A percentile compares a stretch with the other conserved stretches of the same genome.
Evolutionary conservation across 2,797 vertebrate genomes (phyloP).

Genomic region (Spondyliosoma cantharus): DNA sequence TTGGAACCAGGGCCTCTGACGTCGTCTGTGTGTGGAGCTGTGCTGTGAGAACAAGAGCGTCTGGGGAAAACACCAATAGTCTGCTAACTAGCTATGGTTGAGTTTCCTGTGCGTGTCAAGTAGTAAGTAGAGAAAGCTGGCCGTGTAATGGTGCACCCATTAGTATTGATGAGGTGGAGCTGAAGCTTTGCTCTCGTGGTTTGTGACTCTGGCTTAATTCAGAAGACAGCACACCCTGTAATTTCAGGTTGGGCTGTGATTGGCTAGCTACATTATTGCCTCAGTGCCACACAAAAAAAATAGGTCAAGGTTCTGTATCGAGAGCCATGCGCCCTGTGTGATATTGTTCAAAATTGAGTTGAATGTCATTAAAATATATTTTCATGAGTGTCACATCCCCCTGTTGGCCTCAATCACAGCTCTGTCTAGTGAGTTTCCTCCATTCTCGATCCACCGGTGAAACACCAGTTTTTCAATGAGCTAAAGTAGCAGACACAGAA

Average conservation of each 20-base stretch:
- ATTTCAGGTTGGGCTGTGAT: not conserved
- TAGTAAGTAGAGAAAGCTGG: not conserved
- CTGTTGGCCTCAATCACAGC: too few species aligned
- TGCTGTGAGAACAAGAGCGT: slow-evolving; percentile 26
- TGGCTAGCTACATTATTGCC: not conserved
- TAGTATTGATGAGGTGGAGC: slow-evolving; percentile 1
- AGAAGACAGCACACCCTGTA: not conserved
- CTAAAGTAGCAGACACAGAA: too few species aligned
- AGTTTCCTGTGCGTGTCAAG: slow-evolving; percentile 7
- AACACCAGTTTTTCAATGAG: too few species aligned
- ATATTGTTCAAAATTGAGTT: too few species aligned
- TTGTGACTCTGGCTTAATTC: not conserved
- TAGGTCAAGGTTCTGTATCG: too few species aligned
- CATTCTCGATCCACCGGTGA: too few species aligned
- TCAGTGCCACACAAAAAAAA: not conserved
- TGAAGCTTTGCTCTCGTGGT: slow-evolving; percentile 20
- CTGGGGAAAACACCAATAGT: slow-evolving; percentile 26
- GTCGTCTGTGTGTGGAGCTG: not conserved
- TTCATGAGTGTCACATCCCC: not conserved
- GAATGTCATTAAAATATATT: too few species aligned
- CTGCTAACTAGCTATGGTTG: slow-evolving; percentile 7
- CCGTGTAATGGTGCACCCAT: not conserved
- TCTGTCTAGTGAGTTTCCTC: too few species aligned
- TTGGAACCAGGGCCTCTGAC: slow-evolving; percentile 14
- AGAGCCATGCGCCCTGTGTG: not conserved